phyloP scores from a whole-genome alignment of 2,888 invertebrate species.

The Apotomis turbidana region DNA sequence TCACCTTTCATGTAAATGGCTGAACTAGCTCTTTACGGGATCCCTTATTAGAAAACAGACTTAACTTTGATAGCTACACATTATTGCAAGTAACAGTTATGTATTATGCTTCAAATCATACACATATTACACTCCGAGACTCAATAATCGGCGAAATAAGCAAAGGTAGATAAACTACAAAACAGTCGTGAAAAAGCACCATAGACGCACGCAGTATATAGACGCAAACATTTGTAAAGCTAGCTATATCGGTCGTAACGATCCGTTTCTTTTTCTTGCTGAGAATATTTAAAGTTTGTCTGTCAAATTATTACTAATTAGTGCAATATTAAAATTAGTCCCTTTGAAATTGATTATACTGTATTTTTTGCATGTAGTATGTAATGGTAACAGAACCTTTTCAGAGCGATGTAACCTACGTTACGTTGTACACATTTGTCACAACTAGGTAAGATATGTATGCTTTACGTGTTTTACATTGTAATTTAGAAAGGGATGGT shows the following conservation, averaged over 20 bases:
- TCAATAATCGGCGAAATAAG: slow-evolving; percentile 80
- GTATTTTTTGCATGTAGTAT: too few relatives aligned
- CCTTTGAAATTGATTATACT: too few relatives aligned
- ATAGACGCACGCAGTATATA: slow-evolving; percentile 60
- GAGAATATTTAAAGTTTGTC: not conserved
- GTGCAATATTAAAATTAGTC: too few relatives aligned
- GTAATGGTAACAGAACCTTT: too few relatives aligned
- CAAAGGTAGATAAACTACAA: slow-evolving; percentile 81
- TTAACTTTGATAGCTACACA: slow-evolving; percentile 68
- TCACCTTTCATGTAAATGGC: slow-evolving; percentile 84
- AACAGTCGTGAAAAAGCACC: slow-evolving; percentile 83
- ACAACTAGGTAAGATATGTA: too few relatives aligned
- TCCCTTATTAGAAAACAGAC: slow-evolving; percentile 53
- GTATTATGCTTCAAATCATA: slow-evolving; percentile 61
- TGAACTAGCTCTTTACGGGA: slow-evolving; percentile 69
- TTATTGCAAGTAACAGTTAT: slow-evolving; percentile 62
- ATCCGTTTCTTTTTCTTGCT: slow-evolving; percentile 30
- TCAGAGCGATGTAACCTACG: too few relatives aligned
- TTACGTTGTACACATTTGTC: too few relatives aligned
- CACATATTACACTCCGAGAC: slow-evolving; percentile 69
- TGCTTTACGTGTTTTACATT: too few relatives aligned
- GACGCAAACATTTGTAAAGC: slow-evolving; percentile 35
- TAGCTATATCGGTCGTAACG: slow-evolving; percentile 36
- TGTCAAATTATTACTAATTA: not conserved
- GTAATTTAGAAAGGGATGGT: too few relatives aligned